These are phyloP conservation scores for Cichladusa arquata DNA, from an alignment of 2,113 vertebrate genomes.

Conservation along the genomic window DNA sequence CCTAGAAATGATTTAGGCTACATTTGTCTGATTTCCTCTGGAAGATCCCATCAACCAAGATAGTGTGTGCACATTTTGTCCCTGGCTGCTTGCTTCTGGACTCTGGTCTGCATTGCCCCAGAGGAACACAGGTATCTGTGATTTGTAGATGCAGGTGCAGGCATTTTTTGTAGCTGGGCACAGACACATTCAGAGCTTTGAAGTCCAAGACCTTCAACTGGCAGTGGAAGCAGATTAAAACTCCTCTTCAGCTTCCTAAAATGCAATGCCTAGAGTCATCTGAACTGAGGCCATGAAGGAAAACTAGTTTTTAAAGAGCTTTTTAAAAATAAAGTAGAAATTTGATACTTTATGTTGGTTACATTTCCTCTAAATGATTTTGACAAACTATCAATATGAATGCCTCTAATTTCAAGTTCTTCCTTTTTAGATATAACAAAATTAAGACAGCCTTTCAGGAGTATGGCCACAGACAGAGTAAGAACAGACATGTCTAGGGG, in stretches of 20 bases:
- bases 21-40: slow-evolving; percentile 12
- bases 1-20: background rate
- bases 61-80: background rate
- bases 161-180: background rate
- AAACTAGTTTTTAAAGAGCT: background rate
- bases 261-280: background rate
- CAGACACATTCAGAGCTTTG: background rate
- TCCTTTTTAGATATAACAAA: background rate
- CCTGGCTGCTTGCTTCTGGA: background rate
- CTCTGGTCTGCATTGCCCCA: background rate
- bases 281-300: background rate
- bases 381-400: background rate
- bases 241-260: background rate
- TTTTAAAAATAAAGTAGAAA: background rate
- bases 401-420: background rate
- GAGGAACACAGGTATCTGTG: background rate
- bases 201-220: slow-evolving; percentile 9
- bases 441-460: background rate
- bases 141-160: background rate
- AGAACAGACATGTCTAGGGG: background rate
- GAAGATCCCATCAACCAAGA: background rate
- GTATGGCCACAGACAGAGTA: background rate
- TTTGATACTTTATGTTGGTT: background rate
- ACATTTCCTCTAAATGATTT: background rate
- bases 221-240: background rate